A percentile compares a stretch with the other conserved stretches of the same genome.
phyloP scores from a whole-genome alignment of 1,140 invertebrate genomes.

The Cephus cinctus region DNA sequence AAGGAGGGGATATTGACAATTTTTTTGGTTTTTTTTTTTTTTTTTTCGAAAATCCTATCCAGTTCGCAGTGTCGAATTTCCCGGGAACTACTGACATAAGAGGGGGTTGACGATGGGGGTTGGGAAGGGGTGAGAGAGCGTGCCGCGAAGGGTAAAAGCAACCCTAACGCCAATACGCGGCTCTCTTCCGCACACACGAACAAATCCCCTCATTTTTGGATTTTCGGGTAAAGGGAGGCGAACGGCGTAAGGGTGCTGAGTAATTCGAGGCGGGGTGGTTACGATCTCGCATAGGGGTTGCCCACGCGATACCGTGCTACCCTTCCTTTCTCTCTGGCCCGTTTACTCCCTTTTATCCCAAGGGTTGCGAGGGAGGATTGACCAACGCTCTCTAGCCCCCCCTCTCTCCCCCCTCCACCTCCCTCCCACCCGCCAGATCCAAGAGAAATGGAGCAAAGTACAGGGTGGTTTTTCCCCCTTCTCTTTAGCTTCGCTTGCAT shows the following conservation, averaged over 20 bases:
- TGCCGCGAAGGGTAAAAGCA: slow-evolving; percentile 27
- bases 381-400: neutral
- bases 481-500: no score
- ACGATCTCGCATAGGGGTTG: slow-evolving; percentile 14
- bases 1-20: no score
- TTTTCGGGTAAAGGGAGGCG: slow-evolving; percentile 25
- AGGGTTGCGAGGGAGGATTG: no score
- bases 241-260: slow-evolving; percentile 21
- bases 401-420: slow-evolving; percentile 13
- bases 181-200: slow-evolving; percentile 13
- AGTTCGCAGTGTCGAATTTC: no score
- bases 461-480: no score
- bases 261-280: slow-evolving; percentile 28
- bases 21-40: no score
- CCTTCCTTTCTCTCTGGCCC: no score
- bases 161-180: slow-evolving; percentile 28
- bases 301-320: neutral
- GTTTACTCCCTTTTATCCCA: neutral
- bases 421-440: slow-evolving; percentile 14
- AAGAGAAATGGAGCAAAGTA: no score
- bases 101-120: no score
- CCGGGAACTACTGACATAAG: no score
- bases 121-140: slow-evolving; percentile 16
- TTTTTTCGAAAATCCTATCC: no score
- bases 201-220: slow-evolving; percentile 34